Evolutionary conservation across 2,113 vertebrate species (phyloP).

Genomic region (Peromyscus californicus): DNA sequence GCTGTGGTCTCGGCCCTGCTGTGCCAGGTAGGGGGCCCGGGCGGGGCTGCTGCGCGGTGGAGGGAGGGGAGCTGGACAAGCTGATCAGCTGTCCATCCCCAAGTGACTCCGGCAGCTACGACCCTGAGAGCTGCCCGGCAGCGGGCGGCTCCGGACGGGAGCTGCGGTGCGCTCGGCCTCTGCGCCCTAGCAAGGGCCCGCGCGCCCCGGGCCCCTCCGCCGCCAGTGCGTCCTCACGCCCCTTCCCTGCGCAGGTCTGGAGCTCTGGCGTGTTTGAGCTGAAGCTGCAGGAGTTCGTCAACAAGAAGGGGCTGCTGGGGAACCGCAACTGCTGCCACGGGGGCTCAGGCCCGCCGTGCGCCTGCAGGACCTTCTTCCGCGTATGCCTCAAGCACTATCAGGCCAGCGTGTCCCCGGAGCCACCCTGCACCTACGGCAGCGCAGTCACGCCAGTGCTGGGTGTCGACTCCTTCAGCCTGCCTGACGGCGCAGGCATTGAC

Average conservation of each 20-base stretch:
- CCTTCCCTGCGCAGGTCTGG: constrained; percentile 88
- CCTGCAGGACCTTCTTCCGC: constrained; percentile 99
- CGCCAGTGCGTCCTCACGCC: not conserved
- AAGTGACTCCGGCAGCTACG: not conserved
- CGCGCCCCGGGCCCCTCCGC: not conserved
- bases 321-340: constrained; percentile 95
- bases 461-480: constrained; percentile 97
- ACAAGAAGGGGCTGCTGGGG: constrained; percentile 94
- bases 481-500: constrained; percentile 91
- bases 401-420: constrained; percentile 96
- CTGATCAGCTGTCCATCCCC: not conserved
- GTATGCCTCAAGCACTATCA: constrained; percentile 99
- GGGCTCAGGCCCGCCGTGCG: constrained; percentile 91
- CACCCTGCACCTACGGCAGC: constrained; percentile 98
- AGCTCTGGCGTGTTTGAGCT: constrained; percentile 98
- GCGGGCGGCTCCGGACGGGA: not conserved
- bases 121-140: not conserved
- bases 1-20: constrained; percentile 91
- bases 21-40: constrained; percentile 91
- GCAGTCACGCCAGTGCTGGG: constrained; percentile 97
- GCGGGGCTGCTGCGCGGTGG: not conserved
- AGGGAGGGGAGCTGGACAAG: not conserved
- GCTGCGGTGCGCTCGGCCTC: not conserved
- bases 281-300: constrained; percentile 98
- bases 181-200: not conserved